Conservation (phyloP, 2,797 vertebrate species). For the Sphaeramia orbicularis region DNA sequence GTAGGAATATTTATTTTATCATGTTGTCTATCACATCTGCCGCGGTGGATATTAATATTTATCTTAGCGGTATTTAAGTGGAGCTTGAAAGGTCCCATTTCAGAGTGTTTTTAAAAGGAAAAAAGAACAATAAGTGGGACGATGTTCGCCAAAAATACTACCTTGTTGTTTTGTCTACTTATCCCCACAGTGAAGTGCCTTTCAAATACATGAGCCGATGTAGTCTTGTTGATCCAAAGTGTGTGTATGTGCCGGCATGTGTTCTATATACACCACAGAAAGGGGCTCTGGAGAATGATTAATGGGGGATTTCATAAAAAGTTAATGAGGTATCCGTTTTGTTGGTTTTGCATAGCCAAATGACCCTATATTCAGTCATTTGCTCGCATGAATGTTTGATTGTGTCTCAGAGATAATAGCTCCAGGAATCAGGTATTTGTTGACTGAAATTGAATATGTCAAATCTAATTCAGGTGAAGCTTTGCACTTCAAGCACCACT, state of each 20-base stretch:
- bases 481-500: conserved; percentile 37
- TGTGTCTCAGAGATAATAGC: conserved; percentile 21
- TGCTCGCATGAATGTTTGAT: conserved; percentile 22
- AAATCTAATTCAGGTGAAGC: conserved; percentile 33
- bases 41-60: conserved; percentile 53
- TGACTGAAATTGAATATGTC: conserved; percentile 47
- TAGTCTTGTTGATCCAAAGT: conserved; percentile 18
- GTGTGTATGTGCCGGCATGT: conserved; percentile 12
- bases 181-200: conserved; percentile 8
- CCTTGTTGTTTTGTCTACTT: conserved; percentile 5
- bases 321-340: conserved; percentile 36
- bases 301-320: conserved; percentile 37
- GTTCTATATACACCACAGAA: conserved; percentile 9
- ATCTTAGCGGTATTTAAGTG: conserved; percentile 23
- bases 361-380: conserved; percentile 15
- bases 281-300: conserved; percentile 23
- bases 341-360: conserved; percentile 11
- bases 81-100: conserved; percentile 47
- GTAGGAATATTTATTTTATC: conserved; percentile 50
- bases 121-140: conserved; percentile 15
- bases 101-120: conserved; percentile 19
- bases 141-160: conserved; percentile 34
- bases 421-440: conserved; percentile 18
- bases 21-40: conserved; percentile 40
- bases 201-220: conserved; percentile 12